Conservation (phyloP, 2,888 invertebrate genomes). For the Diplazon laetatorius region DNA sequence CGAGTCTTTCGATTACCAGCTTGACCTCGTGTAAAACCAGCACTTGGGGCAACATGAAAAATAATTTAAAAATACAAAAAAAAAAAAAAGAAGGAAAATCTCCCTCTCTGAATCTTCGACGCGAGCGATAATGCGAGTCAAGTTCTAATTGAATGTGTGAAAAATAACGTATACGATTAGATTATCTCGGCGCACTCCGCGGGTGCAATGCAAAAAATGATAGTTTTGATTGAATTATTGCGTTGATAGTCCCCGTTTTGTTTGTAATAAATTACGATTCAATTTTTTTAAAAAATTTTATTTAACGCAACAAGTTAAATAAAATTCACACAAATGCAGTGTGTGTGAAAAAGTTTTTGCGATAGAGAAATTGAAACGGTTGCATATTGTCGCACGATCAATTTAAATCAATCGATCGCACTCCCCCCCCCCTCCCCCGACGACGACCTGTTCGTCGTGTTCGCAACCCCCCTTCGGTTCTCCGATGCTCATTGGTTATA, state of each 20-base stretch:
- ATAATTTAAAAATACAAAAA: background rate
- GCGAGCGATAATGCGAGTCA: conserved; percentile 28
- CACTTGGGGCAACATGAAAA: background rate
- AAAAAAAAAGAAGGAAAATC: conserved; percentile 6
- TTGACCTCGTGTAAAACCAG: conserved; percentile 22
- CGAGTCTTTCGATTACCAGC: conserved; percentile 3
- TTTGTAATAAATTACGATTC: conserved; percentile 5
- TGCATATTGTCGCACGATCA: conserved; percentile 58
- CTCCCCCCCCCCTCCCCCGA: too few relatives aligned
- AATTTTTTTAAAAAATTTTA: too few relatives aligned
- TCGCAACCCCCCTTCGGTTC: background rate
- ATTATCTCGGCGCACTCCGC: conserved; percentile 2
- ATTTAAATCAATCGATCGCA: conserved; percentile 64
- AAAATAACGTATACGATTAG: conserved; percentile 23
- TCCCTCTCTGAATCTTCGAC: background rate
- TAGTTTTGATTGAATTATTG: conserved; percentile 47
- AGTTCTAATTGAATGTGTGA: conserved; percentile 53
- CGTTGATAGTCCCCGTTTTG: conserved; percentile 30
- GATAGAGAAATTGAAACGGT: conserved; percentile 24
- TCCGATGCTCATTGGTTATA: conserved; percentile 4
- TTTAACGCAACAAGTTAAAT: too few relatives aligned
- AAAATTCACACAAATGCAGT: background rate
- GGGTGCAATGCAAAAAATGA: conserved; percentile 45
- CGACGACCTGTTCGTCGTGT: conserved; percentile 63
- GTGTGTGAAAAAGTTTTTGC: conserved; percentile 2